Base-by-base conservation (phyloP, 2,113 vertebrate genomes). In the Solea senegalensis region DNA sequence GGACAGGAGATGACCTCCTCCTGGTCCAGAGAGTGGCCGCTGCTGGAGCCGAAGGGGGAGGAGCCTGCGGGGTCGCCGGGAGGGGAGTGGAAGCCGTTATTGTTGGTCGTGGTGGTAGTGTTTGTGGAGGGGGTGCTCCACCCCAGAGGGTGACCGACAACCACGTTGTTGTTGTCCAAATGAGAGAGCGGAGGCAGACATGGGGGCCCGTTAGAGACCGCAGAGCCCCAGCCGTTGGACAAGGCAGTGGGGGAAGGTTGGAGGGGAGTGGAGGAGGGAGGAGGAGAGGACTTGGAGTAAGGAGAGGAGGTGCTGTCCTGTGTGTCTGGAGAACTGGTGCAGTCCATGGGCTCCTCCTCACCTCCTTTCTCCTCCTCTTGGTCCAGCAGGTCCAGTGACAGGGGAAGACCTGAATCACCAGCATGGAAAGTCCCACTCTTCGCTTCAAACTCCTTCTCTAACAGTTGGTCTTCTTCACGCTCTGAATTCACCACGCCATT, bases 1-100 rank as follows among this genome's bases (percentile, higher is more conserved):
- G 97, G 96, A 65, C 97, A 98, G 34, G 96, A 93, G 71, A 98
- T 89, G 39, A 95, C 94, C 67, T 98, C 96, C 0, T 97, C 96
- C 26, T 95, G 94, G 88, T 98, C 97, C 80, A 57, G 85, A 44
- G 74, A 92, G 77, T 2, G 83, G 7, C 48, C 92, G 9, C 34
- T 94, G 90, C 8, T 89, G 5, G 90, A 92, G 49, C 86, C 81
- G 0, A 86, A 89, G 0, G 86, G 87, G 7, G 91, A 91, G 4
- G 66, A 69, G 0, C 65, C 88, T 0, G 75, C 83, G 0, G 85
- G 84, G 81, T 88, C 90, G 45, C 62, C 14, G 46, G 80, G 45
- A 0, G 86, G 72, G 13, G 84, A 81, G 72, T 9, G 90, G 88
- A 69, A 90, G 86, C 87, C 76, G 55, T 94, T 90, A 74, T 90